Evolutionary conservation across 2,797 vertebrate species (phyloP), one percentile per base, ranked within the genome.

Genomic region (Falco cherrug): DNA sequence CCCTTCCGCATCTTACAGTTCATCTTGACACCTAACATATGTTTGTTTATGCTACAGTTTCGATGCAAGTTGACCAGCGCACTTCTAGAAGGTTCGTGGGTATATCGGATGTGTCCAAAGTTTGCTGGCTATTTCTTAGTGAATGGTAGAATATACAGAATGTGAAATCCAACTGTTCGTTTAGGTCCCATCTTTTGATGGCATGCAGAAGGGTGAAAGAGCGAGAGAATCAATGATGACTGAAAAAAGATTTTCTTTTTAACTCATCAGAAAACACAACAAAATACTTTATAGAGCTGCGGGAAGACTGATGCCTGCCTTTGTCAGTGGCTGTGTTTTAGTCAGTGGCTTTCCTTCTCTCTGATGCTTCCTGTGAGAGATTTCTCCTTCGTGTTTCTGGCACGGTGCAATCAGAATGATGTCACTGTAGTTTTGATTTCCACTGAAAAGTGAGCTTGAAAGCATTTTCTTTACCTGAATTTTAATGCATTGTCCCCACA

Each of bases 401-500:
- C 45, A 77, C 78, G 26, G 57, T 48, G 9, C 20, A 83, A 2
- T 63, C 53, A 60, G 24, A 91, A 33, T n/a, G 37, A 68, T 54
- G 22, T 33, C 20, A 4, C 70, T 74, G 47, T 63, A 22, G 26
- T 45, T 78, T 56, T 91, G 47, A 68, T 88, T 91, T 57, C 74
- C 50, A 26, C 29, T 79, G 59, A 77, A 61, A 87, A 89, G 22
- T 26, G 56, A 67, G 8, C 25, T 67, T 39, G 17, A 65, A 65
- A 84, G 64, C 57, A 28, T 78, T 71, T 84, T 37, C 48, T 95
- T 65, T 70, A 50, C 6, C 69, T 96, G 82, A 53, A 85, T 92
- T 92, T 91, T 93, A 87, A 83, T 85, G 48, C 86, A 88, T 43
- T 97, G 53, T 81, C 95, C 95, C 84, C 96, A 97, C 96, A 99